Conservation (phyloP, 2,113 vertebrate species). For the Eudyptes chrysolophus region DNA sequence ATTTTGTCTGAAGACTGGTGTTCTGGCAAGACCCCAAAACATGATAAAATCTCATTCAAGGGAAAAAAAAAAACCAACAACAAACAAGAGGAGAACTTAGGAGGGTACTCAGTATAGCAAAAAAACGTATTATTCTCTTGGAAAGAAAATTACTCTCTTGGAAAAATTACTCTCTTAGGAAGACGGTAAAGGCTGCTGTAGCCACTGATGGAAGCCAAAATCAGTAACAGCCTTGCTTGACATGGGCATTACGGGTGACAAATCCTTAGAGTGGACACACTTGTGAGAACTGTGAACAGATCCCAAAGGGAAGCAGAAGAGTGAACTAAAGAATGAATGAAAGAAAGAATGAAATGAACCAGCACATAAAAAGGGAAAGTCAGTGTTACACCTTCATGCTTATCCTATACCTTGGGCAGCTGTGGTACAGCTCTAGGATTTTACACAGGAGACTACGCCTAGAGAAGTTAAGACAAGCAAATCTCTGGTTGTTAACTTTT, state of each 20-base stretch:
- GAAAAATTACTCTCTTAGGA: neutral
- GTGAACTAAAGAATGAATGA: neutral
- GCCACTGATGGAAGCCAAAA: neutral
- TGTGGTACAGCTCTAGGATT: neutral
- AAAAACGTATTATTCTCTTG: neutral
- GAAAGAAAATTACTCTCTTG: no score
- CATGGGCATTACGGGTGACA: neutral
- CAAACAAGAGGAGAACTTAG: neutral
- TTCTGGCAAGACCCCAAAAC: neutral
- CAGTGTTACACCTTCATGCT: neutral
- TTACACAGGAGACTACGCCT: neutral
- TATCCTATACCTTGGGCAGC: neutral
- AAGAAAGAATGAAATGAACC: neutral
- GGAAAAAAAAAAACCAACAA: neutral
- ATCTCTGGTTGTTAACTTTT: neutral
- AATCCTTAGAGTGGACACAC: neutral
- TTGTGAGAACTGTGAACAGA: neutral
- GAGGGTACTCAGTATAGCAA: rapidly evolving
- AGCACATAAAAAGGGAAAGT: neutral
- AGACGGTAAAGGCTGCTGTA: neutral
- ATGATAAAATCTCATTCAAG: neutral
- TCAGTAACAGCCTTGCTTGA: neutral
- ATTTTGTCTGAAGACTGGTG: neutral
- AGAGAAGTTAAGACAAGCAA: neutral
- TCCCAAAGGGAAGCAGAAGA: neutral